A percentile compares a stretch with the other conserved stretches of the same genome.
Conservation (phyloP, 35 echinoderm and acorn worm genomes). For the Anneissia japonica region DNA sequence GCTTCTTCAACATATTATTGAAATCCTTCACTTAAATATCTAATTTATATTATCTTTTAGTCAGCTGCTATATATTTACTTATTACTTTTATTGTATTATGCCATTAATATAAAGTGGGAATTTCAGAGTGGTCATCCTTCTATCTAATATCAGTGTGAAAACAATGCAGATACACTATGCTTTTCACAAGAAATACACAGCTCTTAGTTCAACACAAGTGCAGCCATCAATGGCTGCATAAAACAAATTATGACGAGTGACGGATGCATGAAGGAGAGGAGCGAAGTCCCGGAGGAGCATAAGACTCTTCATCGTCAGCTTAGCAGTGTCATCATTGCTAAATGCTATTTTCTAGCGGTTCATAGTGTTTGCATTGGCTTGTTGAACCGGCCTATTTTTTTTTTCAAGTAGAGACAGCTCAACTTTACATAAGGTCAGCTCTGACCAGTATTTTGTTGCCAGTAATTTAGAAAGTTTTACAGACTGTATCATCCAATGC, state of each 20-base stretch:
- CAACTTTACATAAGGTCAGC: not conserved
- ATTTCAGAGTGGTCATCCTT: too few species aligned
- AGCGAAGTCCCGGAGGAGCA: not conserved
- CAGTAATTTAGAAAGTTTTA: not conserved
- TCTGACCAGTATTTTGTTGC: not conserved
- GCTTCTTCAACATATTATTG: too few species aligned
- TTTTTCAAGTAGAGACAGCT: not conserved
- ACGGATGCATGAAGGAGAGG: not conserved
- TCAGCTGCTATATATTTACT: too few species aligned
- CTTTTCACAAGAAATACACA: not conserved
- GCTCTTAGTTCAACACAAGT: not conserved
- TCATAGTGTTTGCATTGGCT: not conserved
- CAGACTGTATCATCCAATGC: not conserved
- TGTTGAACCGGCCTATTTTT: not conserved
- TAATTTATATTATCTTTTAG: too few species aligned
- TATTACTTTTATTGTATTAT: too few species aligned
- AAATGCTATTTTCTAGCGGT: not conserved
- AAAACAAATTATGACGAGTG: not conserved
- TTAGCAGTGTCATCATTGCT: not conserved
- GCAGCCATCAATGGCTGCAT: not conserved
- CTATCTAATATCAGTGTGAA: too few species aligned
- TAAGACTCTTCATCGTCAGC: not conserved
- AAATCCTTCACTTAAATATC: too few species aligned
- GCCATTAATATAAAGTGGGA: too few species aligned
- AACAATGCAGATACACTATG: not conserved